Base-by-base conservation (phyloP, 2,888 invertebrate genomes). In the Volucella bombylans region DNA sequence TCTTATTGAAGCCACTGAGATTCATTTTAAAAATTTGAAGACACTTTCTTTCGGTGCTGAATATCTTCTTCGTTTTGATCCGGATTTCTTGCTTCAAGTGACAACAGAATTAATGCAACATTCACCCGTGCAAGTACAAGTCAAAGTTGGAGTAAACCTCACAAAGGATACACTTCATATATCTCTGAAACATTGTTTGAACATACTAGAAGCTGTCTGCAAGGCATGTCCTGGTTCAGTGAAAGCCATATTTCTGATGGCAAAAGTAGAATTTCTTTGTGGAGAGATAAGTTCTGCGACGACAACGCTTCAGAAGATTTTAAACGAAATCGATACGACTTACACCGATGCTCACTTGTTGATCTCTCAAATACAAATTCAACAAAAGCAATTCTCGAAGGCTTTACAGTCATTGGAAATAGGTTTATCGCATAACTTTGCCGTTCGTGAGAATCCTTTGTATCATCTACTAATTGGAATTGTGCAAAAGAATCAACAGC, bases 361-460 rank as follows among this genome's bases (percentile, higher is more conserved):
- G 10, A 94, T 97, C 92, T 97, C 98, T 1, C 96, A 97, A 91
- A 96, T 98, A 68, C 95, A 96, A 87, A 93, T 97, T 8, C 94
- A 94, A 77, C 94, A 95, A 88, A 93, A 94, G 49, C 93, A 94
- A 57, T 96, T 94, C 88, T 94, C 95, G 15, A 94, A 95, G 89
- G 98, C 98, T 0, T 94, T 96, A 11, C 97, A 97, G 90, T 95
- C 95, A 72, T 92, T 99, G 57, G 98, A 99, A 92, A 94, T 96
- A 87, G 97, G 97, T 74, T 92, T 99, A 12, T 98, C 98, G 89
- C 96, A 96, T 89, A 97, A 98, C 91, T 98, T 99, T 90, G 95
- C 96, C 92, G 95, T 99, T 0, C 93, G 98, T 86, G 98, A 98
- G 81, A 96, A 96, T 91, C 97, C 98, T 0, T 93, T 97, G 90